Evolutionary conservation across 2,888 invertebrate genomes (phyloP).

Genomic region (Nomada fabriciana): DNA sequence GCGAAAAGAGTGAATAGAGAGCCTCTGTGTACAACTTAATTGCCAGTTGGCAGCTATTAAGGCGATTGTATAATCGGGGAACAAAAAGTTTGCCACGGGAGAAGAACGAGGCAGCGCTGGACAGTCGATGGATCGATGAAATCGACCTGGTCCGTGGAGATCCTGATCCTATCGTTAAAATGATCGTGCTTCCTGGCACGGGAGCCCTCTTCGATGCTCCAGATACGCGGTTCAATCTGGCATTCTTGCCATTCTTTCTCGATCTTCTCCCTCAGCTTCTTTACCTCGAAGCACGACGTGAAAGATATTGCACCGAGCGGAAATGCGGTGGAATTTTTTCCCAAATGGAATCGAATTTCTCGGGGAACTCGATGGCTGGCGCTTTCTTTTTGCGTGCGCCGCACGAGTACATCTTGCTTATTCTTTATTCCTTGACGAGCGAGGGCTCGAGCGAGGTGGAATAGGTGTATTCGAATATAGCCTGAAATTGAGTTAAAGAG

Average conservation of each 20-base stretch:
- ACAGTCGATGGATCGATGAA: constrained; percentile 67
- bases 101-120: constrained; percentile 32
- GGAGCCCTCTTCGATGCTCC: constrained; percentile 3
- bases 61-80: constrained; percentile 52
- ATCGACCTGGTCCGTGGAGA: constrained; percentile 59
- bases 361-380: background rate
- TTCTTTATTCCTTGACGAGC: too few relatives aligned
- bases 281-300: background rate
- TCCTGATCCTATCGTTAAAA: constrained; percentile 66
- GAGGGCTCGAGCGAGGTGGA: too few relatives aligned
- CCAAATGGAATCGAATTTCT: background rate
- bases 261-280: background rate
- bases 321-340: background rate
- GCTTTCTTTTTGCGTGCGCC: background rate
- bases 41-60: constrained; percentile 60
- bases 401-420: too few relatives aligned
- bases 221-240: constrained; percentile 13
- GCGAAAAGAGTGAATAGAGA: constrained; percentile 13
- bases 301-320: background rate
- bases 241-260: constrained; percentile 6
- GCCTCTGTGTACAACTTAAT: constrained; percentile 52
- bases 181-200: constrained; percentile 52
- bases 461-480: too few relatives aligned
- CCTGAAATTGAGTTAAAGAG: too few relatives aligned
- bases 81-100: constrained; percentile 26